Percentiles rank a stretch among this genome's conserved stretches.
phyloP scores from a whole-genome alignment of 2,113 vertebrate species.

The Addax nasomaculatus region DNA sequence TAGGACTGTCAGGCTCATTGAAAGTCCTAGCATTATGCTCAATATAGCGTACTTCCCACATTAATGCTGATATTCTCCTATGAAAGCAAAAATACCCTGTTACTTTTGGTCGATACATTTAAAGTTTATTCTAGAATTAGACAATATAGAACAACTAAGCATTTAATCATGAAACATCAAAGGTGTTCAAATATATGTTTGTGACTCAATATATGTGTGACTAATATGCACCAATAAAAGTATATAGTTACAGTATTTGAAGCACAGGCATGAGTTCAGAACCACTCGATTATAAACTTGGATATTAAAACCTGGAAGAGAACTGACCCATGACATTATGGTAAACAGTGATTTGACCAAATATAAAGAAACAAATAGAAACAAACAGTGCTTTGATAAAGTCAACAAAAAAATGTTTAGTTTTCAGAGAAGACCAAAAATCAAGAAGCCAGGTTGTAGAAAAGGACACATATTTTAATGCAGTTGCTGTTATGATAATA shows the following conservation, averaged over 20 bases:
- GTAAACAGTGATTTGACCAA: conserved; percentile 11
- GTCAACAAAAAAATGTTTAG: background rate
- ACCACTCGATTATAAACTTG: background rate
- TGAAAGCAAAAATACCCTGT: conserved; percentile 27
- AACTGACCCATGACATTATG: background rate
- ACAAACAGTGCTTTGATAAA: background rate
- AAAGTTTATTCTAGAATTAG: conserved; percentile 4
- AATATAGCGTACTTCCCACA: conserved; percentile 99
- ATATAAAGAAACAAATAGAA: background rate
- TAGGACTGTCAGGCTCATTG: conserved; percentile 97
- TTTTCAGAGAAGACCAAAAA: conserved; percentile 15
- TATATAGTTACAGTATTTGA: conserved; percentile 10
- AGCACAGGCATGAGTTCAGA: background rate
- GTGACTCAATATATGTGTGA: background rate
- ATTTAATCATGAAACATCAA: conserved; percentile 5
- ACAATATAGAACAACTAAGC: background rate
- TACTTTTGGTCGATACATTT: conserved; percentile 16
- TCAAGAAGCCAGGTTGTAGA: background rate
- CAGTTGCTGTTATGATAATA: background rate
- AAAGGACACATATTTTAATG: conserved; percentile 2
- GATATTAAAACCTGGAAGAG: conserved; percentile 9
- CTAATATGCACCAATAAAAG: background rate
- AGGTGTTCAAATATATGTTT: background rate
- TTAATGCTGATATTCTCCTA: conserved; percentile 97
- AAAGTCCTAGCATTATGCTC: conserved; percentile 98